These are phyloP conservation scores for Tromatobia lineatoria DNA, from an alignment of 2,888 invertebrate genomes.

Conservation along the genomic window DNA sequence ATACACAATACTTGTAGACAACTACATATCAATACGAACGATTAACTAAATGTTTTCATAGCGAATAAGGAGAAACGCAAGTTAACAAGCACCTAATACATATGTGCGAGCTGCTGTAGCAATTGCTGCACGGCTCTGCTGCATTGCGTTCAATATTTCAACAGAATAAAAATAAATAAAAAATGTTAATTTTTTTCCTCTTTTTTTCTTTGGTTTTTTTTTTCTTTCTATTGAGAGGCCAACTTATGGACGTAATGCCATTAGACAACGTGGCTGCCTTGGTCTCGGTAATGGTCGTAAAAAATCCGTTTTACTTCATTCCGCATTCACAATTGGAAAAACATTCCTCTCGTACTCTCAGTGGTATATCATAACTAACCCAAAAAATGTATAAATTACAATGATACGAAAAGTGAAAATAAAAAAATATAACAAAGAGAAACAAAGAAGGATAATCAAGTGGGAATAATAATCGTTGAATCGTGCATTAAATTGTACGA, in stretches of 20 bases:
- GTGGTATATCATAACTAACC: slow-evolving; percentile 68
- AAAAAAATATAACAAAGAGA: slow-evolving; percentile 66
- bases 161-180: slow-evolving; percentile 35
- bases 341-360: slow-evolving; percentile 82
- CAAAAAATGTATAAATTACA: slow-evolving; percentile 53
- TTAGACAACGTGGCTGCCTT: slow-evolving; percentile 35
- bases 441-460: slow-evolving; percentile 59
- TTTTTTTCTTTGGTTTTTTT: slow-evolving; percentile 16
- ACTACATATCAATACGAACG: slow-evolving; percentile 73
- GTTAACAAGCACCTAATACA: slow-evolving; percentile 47
- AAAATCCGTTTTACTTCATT: slow-evolving; percentile 75
- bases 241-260: slow-evolving; percentile 9
- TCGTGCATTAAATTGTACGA: slow-evolving; percentile 84
- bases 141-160: slow-evolving; percentile 45
- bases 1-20: slow-evolving; percentile 71
- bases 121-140: slow-evolving; percentile 26
- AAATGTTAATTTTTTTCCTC: not conserved
- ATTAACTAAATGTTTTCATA: slow-evolving; percentile 71
- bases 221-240: slow-evolving; percentile 6
- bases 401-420: slow-evolving; percentile 70
- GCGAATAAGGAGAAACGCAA: slow-evolving; percentile 31
- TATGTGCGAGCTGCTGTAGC: slow-evolving; percentile 4
- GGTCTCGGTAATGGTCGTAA: slow-evolving; percentile 22
- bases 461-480: slow-evolving; percentile 78
- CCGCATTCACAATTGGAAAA: slow-evolving; percentile 86